phyloP scores from a whole-genome alignment of 2,797 vertebrate species.

The Danio albolineatus region DNA sequence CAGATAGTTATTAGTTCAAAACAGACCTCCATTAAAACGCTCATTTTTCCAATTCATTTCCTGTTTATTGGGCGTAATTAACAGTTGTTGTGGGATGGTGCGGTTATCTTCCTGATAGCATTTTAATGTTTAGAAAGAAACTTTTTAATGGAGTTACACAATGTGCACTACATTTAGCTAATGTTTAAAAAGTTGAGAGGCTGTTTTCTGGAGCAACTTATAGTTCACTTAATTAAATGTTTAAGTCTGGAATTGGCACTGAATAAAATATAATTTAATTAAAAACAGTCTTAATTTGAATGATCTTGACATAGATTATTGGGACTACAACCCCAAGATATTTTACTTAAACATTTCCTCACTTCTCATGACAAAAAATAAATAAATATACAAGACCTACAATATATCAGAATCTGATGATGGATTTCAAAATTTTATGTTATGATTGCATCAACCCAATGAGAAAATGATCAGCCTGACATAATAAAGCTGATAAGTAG shows the following conservation, averaged over 20 bases:
- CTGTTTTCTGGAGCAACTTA: not conserved
- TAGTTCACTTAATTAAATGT: not conserved
- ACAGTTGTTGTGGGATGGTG: not conserved
- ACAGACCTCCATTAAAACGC: constrained; percentile 36
- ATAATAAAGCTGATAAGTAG: no score
- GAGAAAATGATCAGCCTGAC: no score
- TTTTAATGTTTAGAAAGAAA: constrained; percentile 6
- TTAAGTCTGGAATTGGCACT: not conserved
- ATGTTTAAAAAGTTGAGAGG: not conserved
- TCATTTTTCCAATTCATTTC: constrained; percentile 30
- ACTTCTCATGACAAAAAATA: no score
- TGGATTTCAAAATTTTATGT: no score
- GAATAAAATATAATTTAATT: not conserved
- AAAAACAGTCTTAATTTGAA: not conserved
- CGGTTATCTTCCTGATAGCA: not conserved
- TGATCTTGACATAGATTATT: not conserved
- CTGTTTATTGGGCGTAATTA: constrained; percentile 9
- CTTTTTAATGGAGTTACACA: not conserved
- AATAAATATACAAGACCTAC: no score
- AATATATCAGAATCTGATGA: no score
- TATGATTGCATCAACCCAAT: no score
- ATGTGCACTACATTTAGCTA: not conserved
- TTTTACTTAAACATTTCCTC: no score
- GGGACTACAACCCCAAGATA: no score
- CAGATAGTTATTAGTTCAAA: constrained; percentile 34